phyloP scores from a whole-genome alignment of 1,140 invertebrate genomes.

The Drosophila biarmipes region DNA sequence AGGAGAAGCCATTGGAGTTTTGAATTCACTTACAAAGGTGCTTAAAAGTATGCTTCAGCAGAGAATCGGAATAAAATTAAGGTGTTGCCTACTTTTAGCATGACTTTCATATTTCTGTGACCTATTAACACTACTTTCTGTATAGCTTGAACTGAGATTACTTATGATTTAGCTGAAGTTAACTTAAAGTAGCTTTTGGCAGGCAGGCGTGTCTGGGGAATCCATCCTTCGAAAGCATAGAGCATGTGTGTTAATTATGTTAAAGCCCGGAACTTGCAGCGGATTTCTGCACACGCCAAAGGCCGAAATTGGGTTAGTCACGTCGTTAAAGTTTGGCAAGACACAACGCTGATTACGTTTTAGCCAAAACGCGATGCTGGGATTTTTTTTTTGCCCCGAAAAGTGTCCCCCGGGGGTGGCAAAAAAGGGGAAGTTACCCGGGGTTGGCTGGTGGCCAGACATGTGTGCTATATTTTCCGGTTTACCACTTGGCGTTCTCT shows the following conservation, averaged over 20 bases:
- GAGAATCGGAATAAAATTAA: too few species aligned
- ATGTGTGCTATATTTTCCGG: conserved; percentile 73
- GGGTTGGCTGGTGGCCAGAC: conserved; percentile 39
- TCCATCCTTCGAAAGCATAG: conserved; percentile 13
- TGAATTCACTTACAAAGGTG: background rate
- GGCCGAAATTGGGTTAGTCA: conserved; percentile 68
- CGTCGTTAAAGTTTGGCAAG: conserved; percentile 63
- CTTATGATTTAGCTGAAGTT: background rate
- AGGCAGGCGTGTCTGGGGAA: background rate
- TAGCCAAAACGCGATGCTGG: conserved; percentile 57
- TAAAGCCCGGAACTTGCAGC: conserved; percentile 32
- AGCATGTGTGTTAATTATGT: conserved; percentile 68
- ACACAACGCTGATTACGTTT: conserved; percentile 66
- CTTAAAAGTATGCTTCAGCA: too few species aligned
- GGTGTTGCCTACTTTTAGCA: too few species aligned
- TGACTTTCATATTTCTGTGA: background rate
- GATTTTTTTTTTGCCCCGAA: conserved; percentile 47
- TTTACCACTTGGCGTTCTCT: conserved; percentile 77
- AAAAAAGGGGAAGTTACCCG: background rate
- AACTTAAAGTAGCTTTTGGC: background rate
- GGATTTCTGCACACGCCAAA: conserved; percentile 16
- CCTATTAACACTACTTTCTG: background rate
- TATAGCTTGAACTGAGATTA: background rate
- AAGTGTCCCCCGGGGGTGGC: conserved; percentile 34
- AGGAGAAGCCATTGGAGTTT: background rate